Conservation (phyloP, 2,888 invertebrate genomes). For the Zygogramma bicolorata region DNA sequence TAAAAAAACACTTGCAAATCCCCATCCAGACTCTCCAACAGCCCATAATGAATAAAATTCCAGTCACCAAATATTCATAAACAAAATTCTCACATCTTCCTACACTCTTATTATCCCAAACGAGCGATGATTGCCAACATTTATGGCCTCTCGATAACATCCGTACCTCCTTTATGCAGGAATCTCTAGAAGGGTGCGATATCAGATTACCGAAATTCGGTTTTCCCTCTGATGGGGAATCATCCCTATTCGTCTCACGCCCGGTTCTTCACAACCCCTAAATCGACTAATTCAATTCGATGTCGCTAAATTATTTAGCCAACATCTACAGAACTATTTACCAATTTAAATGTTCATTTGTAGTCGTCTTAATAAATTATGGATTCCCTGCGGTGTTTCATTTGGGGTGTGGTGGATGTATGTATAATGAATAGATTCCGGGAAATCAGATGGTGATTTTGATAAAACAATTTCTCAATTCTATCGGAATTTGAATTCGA, state of each 20-base stretch:
- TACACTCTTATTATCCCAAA: constrained; percentile 20
- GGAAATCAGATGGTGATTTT: no score
- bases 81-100: constrained; percentile 20
- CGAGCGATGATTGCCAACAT: constrained; percentile 27
- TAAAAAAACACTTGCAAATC: no score
- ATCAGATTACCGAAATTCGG: constrained; percentile 25
- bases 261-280: neutral
- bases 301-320: constrained; percentile 5
- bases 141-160: constrained; percentile 26
- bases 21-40: no score
- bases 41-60: neutral
- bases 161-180: constrained; percentile 13
- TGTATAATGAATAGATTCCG: neutral
- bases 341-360: constrained; percentile 36
- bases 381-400: constrained; percentile 20
- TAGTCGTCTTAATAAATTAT: constrained; percentile 26
- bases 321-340: constrained; percentile 23
- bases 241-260: constrained; percentile 24
- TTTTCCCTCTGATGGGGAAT: constrained; percentile 18
- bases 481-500: no score
- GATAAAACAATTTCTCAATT: no score
- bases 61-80: neutral
- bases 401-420: constrained; percentile 10
- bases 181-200: constrained; percentile 23
- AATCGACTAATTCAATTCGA: constrained; percentile 10